Conservation (phyloP, 2,113 vertebrate genomes). For the Anguilla japonica region DNA sequence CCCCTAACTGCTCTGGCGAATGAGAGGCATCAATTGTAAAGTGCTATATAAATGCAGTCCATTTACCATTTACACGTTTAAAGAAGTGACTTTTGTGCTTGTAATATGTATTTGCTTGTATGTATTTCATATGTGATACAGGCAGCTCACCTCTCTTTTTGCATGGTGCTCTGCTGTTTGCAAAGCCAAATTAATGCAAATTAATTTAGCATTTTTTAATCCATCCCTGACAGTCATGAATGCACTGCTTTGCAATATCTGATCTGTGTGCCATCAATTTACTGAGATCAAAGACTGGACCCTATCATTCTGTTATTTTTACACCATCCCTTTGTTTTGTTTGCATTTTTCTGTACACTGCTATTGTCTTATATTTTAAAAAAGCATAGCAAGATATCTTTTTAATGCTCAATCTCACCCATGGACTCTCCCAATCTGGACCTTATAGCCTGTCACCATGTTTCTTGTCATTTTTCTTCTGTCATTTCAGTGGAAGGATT, state of each 20-base stretch:
- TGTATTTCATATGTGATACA: too few species aligned
- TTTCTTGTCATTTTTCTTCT: neutral
- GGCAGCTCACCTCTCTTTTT: too few species aligned
- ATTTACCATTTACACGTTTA: too few species aligned
- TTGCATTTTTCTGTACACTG: neutral
- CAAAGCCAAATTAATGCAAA: too few species aligned
- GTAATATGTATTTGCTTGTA: too few species aligned
- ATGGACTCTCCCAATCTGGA: neutral
- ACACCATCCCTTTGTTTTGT: neutral
- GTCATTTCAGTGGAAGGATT: neutral
- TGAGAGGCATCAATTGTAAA: too few species aligned
- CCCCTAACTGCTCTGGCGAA: too few species aligned
- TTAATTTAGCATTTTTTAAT: too few species aligned
- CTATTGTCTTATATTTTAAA: neutral
- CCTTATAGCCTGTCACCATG: neutral
- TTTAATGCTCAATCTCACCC: neutral
- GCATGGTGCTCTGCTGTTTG: too few species aligned
- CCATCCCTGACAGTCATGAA: too few species aligned
- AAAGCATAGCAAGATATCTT: neutral
- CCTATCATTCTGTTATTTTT: neutral
- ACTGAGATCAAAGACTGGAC: neutral
- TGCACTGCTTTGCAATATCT: neutral
- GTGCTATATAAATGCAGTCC: too few species aligned
- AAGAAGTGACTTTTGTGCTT: too few species aligned
- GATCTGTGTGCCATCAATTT: neutral